Base-by-base conservation (phyloP, 2,888 invertebrate genomes). In the Argyra leucocephala region DNA sequence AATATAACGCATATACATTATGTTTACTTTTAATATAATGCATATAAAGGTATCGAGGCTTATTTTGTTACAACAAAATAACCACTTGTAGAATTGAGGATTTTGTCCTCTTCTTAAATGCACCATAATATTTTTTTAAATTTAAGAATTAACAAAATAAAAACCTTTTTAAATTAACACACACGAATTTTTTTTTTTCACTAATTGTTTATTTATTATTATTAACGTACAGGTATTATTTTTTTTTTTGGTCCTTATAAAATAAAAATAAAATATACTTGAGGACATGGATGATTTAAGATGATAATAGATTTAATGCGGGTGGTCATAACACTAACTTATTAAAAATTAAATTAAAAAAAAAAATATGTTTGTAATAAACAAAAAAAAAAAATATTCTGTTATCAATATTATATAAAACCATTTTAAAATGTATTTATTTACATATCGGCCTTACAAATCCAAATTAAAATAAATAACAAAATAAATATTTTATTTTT, bases 151-250 rank as follows among this genome's bases (percentile, higher is more conserved):
- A 48, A 18, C 15, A 48, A 48, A 48, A n/a, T 15, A 48, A 48
- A 15, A 48, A n/a, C 48, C 18, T 48, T 48, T 48, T 48, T 48
- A 48, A 18, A n/a, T 48, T 48, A 48, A 48, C 48, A 48, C 18
- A 48, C 18, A 18, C 12, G 7, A 10, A 26, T 26, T 6, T 26
- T 26, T 31, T 3, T 48, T 48, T n/a, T 48, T 48, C n/a, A n/a
- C 48, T 48, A 48, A 48, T 48, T 48, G 48, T 48, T 48, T 48
- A 15, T 48, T 48, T 48, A 48, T 48, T 48, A 48, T 48, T 48
- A 48, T 48, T 48, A 48, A 5, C 2, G 5, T 48, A 48, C 15
- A 48, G 48, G 48, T 48, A 48, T 48, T 48, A 18, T 48, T 48
- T 48, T 48, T 48, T 9, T n/a, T 15, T 48, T 48, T 15, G 48